Base-by-base conservation (phyloP, 2,888 invertebrate species). In the Eucriotettix oculatus region DNA sequence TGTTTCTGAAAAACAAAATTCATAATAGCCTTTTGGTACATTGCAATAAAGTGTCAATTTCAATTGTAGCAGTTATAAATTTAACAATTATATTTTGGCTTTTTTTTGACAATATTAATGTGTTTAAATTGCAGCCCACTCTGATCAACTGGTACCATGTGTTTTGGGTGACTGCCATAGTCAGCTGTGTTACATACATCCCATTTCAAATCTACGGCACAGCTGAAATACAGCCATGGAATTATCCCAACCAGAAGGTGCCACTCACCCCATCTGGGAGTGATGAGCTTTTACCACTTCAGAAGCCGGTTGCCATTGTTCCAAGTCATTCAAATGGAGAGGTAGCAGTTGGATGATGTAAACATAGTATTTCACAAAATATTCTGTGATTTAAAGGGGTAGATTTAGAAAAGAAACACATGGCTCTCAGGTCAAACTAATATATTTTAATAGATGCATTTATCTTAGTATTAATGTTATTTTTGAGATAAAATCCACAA, bases 141-240 rank as follows among this genome's bases (percentile, higher is more conserved):
- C 68, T 74, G 66, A 74, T 78, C 9, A 79, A 83, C 56, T 85
- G 85, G 85, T 75, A 81, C 59, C 76, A 73, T 58, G 82, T 84
- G n/a, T 85, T 84, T 67, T 78, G 77, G 58, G 73, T 83, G 43
- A 76, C 84, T n/a, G 77, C 81, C 7, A 73, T 76, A 54, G 78
- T 85, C 10, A 76, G 82, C 0, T 76, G 82, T 58, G 72, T 74
- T 14, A 85, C 85, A 0, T 85, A 84, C 68, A 65, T 80, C 1
- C 74, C 82, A 56, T 85, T 79, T 68, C 85, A 85, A 71, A 74
- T 83, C 54, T 84, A 80, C 70, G 85, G 84, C 9, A 83, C 85
- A 1, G 82, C 80, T 40, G 80, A 84, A 44, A 68, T 70, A 42
- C 71, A 71, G 63, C 56, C 65, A 9, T 71, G 71, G 71, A 71